Percentiles rank a stretch among this genome's conserved stretches.
Evolutionary conservation across 1,140 invertebrate species (phyloP).

Genomic region (Adelges cooleyi): DNA sequence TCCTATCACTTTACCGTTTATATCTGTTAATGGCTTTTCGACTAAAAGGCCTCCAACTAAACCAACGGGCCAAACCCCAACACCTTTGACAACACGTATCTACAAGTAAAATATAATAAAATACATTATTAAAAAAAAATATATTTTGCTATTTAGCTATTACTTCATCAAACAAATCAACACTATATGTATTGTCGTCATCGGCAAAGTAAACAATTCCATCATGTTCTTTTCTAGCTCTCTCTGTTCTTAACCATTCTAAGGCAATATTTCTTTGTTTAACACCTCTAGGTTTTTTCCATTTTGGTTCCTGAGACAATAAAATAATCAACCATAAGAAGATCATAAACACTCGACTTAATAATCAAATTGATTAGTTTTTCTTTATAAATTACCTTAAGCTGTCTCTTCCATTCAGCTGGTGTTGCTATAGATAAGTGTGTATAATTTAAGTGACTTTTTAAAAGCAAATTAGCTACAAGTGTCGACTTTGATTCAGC

Average conservation of each 20-base stretch:
- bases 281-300: conserved; percentile 87
- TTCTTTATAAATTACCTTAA: conserved; percentile 32
- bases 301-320: conserved; percentile 55
- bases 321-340: neutral
- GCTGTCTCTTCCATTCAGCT: conserved; percentile 42
- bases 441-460: conserved; percentile 59
- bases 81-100: conserved; percentile 58
- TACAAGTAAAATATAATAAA: conserved; percentile 36
- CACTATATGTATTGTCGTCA: conserved; percentile 92
- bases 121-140: neutral
- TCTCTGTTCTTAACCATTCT: conserved; percentile 68
- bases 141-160: conserved; percentile 6
- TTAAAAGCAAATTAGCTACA: conserved; percentile 66
- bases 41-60: conserved; percentile 81
- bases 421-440: conserved; percentile 63
- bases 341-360: conserved; percentile 3
- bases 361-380: neutral
- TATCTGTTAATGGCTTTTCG: conserved; percentile 64
- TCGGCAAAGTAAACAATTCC: conserved; percentile 96
- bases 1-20: conserved; percentile 60
- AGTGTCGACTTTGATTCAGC: conserved; percentile 57
- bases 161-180: conserved; percentile 83
- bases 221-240: conserved; percentile 42
- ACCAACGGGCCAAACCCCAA: conserved; percentile 96
- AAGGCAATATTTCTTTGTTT: conserved; percentile 85